Evolutionary conservation across 1,140 invertebrate species (phyloP).

Genomic region (Asbolus verrucosus): DNA sequence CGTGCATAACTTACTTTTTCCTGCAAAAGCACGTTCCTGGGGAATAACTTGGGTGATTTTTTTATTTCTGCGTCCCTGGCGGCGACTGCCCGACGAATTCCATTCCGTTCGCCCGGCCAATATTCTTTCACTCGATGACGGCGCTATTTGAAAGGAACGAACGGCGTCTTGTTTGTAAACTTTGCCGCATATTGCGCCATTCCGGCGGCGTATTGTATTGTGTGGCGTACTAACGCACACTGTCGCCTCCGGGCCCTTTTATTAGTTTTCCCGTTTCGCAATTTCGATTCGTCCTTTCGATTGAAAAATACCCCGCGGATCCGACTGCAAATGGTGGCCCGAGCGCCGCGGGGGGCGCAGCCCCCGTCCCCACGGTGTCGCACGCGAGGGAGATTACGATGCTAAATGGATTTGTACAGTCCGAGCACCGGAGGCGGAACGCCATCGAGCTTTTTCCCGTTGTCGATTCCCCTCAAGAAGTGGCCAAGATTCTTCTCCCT

Average conservation of each 20-base stretch:
- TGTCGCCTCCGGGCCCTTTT: constrained; percentile 32
- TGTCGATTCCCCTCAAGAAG: not conserved
- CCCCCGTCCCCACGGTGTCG: constrained; percentile 2
- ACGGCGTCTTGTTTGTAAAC: constrained; percentile 41
- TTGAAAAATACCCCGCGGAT: constrained; percentile 48
- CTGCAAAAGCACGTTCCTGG: not conserved
- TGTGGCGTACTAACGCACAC: constrained; percentile 23
- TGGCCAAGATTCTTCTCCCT: not conserved
- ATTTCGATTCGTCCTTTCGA: constrained; percentile 44
- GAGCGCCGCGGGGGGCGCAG: constrained; percentile 23
- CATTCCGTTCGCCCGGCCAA: not conserved
- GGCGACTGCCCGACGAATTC: not conserved
- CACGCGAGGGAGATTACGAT: constrained; percentile 31
- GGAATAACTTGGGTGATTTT: not conserved
- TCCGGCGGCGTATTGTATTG: constrained; percentile 28
- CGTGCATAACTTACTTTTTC: no score
- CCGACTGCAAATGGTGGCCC: constrained; percentile 39
- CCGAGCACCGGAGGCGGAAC: not conserved
- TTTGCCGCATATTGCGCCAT: constrained; percentile 42
- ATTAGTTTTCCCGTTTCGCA: constrained; percentile 41
- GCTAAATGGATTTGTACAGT: constrained; percentile 45
- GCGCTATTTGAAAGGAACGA: constrained; percentile 20
- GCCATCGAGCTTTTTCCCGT: not conserved
- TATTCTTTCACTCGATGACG: constrained; percentile 4
- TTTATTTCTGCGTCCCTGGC: not conserved